Evolutionary conservation across 2,113 vertebrate genomes (phyloP).

Genomic region (Falco punctatus): DNA sequence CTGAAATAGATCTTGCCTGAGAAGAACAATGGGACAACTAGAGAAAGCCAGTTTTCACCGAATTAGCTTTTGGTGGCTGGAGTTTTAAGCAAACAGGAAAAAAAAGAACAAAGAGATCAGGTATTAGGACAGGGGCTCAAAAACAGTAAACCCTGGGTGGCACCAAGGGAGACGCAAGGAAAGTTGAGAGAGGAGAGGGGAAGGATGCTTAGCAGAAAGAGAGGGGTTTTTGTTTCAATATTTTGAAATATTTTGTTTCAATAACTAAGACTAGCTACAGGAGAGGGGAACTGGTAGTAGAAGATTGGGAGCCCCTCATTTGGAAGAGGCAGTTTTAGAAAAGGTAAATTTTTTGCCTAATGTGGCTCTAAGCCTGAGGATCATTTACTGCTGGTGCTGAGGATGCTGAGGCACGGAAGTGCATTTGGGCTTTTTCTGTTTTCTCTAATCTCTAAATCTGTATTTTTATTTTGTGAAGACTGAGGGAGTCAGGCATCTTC

Average conservation of each 20-base stretch:
- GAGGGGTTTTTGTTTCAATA: neutral
- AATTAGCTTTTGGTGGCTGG: constrained; percentile 8
- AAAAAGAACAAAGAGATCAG: neutral
- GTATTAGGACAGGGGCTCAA: neutral
- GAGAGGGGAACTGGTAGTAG: neutral
- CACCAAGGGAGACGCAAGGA: neutral
- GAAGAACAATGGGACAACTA: constrained; percentile 65
- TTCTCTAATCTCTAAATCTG: neutral
- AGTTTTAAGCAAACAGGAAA: constrained; percentile 1
- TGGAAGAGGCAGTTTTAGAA: neutral
- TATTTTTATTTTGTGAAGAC: neutral
- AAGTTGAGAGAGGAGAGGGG: neutral
- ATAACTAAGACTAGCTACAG: neutral
- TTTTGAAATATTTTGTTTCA: too few relatives aligned
- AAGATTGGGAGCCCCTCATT: neutral
- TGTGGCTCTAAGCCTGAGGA: neutral
- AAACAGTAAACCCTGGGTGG: neutral
- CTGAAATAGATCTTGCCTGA: constrained; percentile 69
- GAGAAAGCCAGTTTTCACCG: constrained; percentile 64
- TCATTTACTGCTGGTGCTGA: neutral
- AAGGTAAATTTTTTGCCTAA: neutral
- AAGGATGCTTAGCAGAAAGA: neutral
- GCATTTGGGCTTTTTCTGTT: neutral
- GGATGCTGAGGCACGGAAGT: neutral
- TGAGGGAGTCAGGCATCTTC: neutral